Evolutionary conservation across 2,888 invertebrate genomes (phyloP).

Genomic region (Crepidodera aurea): DNA sequence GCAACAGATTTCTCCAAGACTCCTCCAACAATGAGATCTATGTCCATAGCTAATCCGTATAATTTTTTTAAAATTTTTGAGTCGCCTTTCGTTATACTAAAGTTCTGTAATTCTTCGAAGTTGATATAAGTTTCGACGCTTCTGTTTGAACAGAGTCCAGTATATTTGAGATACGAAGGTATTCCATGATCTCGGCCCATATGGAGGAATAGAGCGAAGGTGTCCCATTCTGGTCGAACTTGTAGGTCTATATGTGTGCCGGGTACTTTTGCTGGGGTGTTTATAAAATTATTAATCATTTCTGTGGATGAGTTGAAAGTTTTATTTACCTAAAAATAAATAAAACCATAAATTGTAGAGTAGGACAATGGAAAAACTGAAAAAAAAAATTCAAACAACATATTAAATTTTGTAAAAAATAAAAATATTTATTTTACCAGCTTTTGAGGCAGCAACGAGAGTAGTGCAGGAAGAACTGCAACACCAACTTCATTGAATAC

Average conservation of each 20-base stretch:
- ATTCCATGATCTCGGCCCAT: slow-evolving; percentile 83
- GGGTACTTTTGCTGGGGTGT: slow-evolving; percentile 70
- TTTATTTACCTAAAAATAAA: slow-evolving; percentile 64
- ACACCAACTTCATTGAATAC: slow-evolving; percentile 81
- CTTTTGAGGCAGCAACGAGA: slow-evolving; percentile 77
- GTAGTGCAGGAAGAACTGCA: slow-evolving; percentile 75
- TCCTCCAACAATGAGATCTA: slow-evolving; percentile 86
- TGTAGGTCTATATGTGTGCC: slow-evolving; percentile 64
- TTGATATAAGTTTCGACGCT: slow-evolving; percentile 44
- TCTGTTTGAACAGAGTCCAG: slow-evolving; percentile 70
- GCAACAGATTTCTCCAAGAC: slow-evolving; percentile 80
- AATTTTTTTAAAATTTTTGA: slow-evolving; percentile 72
- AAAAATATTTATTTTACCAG: slow-evolving; percentile 68
- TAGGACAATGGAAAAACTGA: not conserved
- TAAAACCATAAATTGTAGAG: not conserved
- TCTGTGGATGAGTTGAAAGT: slow-evolving; percentile 62
- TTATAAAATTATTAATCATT: slow-evolving; percentile 69
- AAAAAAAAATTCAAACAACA: not conserved
- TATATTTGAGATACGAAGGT: slow-evolving; percentile 74
- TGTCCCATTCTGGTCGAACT: slow-evolving; percentile 59
- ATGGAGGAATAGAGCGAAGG: slow-evolving; percentile 66
- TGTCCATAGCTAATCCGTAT: slow-evolving; percentile 76
- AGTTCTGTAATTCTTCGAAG: slow-evolving; percentile 65
- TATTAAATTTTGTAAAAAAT: not conserved
- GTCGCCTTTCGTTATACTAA: slow-evolving; percentile 67